Conservation (phyloP, 2,888 invertebrate species). For the Kryphioiulus occultus region DNA sequence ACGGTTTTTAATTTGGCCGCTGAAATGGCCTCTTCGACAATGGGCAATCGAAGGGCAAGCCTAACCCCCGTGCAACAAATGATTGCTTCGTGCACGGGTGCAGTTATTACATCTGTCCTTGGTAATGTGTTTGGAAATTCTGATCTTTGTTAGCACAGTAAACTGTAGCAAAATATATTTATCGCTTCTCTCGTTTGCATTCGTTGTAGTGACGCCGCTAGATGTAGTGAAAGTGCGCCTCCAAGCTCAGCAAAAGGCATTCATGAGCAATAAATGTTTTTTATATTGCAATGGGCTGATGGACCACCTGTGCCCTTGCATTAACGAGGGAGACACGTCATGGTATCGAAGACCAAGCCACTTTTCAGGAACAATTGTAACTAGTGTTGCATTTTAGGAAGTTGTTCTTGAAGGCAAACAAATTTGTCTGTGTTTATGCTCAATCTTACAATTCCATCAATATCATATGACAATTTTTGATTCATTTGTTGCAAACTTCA, state of each 20-base stretch:
- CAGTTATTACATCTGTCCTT: slow-evolving; percentile 84
- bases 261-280: slow-evolving; percentile 86
- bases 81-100: slow-evolving; percentile 85
- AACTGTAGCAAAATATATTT: too few species aligned
- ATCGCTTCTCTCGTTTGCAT: background rate
- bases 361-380: slow-evolving; percentile 73
- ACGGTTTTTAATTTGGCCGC: background rate
- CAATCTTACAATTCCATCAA: too few species aligned
- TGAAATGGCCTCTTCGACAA: background rate
- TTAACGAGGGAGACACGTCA: slow-evolving; percentile 59
- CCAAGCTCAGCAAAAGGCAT: slow-evolving; percentile 89
- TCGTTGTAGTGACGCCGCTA: slow-evolving; percentile 85
- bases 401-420: too few species aligned
- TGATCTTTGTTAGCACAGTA: background rate
- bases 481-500: too few species aligned
- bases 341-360: slow-evolving; percentile 72
- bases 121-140: slow-evolving; percentile 67
- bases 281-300: slow-evolving; percentile 97
- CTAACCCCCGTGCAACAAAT: slow-evolving; percentile 79
- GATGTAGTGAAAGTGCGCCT: slow-evolving; percentile 99
- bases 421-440: too few species aligned
- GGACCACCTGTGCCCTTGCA: slow-evolving; percentile 95
- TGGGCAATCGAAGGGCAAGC: slow-evolving; percentile 31
- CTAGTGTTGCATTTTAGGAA: slow-evolving; percentile 53
- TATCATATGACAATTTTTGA: too few species aligned